A percentile compares a stretch with the other conserved stretches of the same genome.
Evolutionary conservation across 2,888 invertebrate species (phyloP).

Genomic region (Corythucha ciliata): DNA sequence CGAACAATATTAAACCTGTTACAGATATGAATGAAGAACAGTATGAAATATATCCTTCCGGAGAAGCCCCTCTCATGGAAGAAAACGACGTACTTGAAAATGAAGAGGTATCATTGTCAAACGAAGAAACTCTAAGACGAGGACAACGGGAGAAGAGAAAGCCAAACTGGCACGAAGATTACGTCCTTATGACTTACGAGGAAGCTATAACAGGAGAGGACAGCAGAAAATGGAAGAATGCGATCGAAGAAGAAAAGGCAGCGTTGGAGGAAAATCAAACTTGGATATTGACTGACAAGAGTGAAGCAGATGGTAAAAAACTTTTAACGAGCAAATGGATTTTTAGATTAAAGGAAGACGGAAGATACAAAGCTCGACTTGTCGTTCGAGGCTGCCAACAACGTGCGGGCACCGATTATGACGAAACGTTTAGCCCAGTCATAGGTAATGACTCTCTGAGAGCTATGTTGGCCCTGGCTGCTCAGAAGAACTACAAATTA

Average conservation of each 20-base stretch:
- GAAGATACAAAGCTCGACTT: not conserved
- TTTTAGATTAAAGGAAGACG: conserved; percentile 6
- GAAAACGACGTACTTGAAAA: no score
- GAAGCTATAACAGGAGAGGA: not conserved
- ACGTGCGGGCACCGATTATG: conserved; percentile 1
- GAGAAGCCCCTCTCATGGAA: no score
- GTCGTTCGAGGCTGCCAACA: not conserved
- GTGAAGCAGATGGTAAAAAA: no score
- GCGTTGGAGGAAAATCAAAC: conserved; percentile 8
- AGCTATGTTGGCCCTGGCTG: not conserved
- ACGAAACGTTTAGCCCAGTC: conserved; percentile 1
- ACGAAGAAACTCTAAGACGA: no score
- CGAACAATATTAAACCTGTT: no score
- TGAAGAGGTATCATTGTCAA: no score
- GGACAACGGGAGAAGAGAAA: not conserved
- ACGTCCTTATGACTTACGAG: not conserved
- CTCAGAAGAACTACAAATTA: not conserved
- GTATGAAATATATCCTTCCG: no score
- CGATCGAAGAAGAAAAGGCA: conserved; percentile 4
- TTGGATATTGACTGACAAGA: no score
- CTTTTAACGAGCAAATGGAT: no score
- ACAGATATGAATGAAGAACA: no score
- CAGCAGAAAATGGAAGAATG: not conserved
- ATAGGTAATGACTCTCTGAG: conserved; percentile 2
- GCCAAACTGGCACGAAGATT: not conserved